Evolutionary conservation across 2,113 vertebrate genomes (phyloP).

Genomic region (Dermatemys mawii): DNA sequence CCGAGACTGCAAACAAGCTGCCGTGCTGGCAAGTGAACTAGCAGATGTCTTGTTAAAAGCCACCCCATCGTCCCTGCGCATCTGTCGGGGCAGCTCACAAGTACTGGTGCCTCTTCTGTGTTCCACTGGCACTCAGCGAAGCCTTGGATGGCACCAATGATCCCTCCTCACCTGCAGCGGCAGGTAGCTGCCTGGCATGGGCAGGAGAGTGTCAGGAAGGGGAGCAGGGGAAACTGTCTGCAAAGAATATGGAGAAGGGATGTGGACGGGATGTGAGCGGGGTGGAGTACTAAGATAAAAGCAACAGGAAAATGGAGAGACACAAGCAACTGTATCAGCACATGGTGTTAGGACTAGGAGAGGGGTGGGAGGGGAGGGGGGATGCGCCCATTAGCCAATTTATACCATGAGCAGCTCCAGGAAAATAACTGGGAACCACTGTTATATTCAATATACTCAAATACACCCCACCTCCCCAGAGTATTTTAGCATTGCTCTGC

Average conservation of each 20-base stretch:
- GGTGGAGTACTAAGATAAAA: background rate
- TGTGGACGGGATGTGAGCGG: no score
- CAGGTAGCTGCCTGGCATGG: fast-evolving
- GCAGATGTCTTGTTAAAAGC: background rate
- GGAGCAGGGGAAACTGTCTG: background rate
- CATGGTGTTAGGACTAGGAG: fast-evolving
- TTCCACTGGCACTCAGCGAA: background rate
- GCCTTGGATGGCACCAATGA: background rate
- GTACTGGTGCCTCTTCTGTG: fast-evolving
- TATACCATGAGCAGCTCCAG: background rate
- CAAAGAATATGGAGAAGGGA: fast-evolving
- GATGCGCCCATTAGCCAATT: background rate
- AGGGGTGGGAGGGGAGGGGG: background rate
- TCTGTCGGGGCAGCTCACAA: background rate
- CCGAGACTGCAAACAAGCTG: background rate
- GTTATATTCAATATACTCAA: background rate
- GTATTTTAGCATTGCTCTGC: background rate
- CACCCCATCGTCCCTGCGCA: background rate
- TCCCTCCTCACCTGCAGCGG: background rate
- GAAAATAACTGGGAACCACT: background rate
- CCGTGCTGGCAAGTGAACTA: background rate
- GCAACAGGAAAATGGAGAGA: background rate
- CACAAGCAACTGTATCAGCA: background rate
- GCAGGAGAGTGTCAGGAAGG: background rate
- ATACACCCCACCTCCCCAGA: no score